phyloP scores from a whole-genome alignment of 2,888 invertebrate genomes.

The Parascotia fuliginaria region DNA sequence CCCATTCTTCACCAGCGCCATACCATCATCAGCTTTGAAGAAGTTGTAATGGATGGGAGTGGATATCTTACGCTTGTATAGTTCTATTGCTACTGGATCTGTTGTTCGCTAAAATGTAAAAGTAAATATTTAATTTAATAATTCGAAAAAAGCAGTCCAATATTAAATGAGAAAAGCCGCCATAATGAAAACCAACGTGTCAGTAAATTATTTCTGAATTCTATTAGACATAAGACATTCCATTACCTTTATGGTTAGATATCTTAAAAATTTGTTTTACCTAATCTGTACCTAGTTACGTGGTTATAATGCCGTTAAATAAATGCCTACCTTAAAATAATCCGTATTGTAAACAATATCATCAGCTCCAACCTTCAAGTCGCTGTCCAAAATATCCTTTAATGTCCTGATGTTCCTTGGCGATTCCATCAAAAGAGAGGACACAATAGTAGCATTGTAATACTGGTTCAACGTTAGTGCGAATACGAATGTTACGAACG shows the following conservation, averaged over 20 bases:
- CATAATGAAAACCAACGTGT: too few species aligned
- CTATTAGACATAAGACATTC: too few species aligned
- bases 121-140: too few species aligned
- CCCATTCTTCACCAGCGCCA: slow-evolving; percentile 86
- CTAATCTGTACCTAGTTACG: too few species aligned
- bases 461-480: slow-evolving; percentile 88
- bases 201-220: too few species aligned
- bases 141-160: too few species aligned
- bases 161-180: too few species aligned
- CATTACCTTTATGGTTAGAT: too few species aligned
- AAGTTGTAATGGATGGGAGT: slow-evolving; percentile 69
- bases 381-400: slow-evolving; percentile 85
- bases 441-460: slow-evolving; percentile 89
- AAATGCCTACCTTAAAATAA: slow-evolving; percentile 88
- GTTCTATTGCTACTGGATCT: slow-evolving; percentile 85
- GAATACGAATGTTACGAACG: slow-evolving; percentile 84
- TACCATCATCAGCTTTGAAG: slow-evolving; percentile 83
- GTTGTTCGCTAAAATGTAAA: slow-evolving; percentile 83
- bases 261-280: too few species aligned
- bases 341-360: slow-evolving; percentile 88
- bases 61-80: slow-evolving; percentile 86
- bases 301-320: too few species aligned
- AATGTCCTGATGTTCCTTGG: slow-evolving; percentile 87
- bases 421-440: slow-evolving; percentile 87
- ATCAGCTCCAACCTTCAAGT: slow-evolving; percentile 87